A percentile compares a stretch with the other conserved stretches of the same genome.
Evolutionary conservation across 2,113 vertebrate species (phyloP).

Genomic region (Oryctolagus cuniculus): mOryCun1.1 NC_091433.1:182820501-182821000

Average conservation of each 20-base stretch:
- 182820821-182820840: background rate
- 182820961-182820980: background rate
- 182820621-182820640: background rate
- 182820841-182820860: too few species aligned
- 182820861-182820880: background rate
- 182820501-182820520: background rate
- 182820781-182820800: background rate
- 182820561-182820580: constrained; percentile 44
- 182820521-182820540: constrained; percentile 59
- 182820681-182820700: background rate
- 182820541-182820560: constrained; percentile 30
- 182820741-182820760: background rate
- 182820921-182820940: background rate
- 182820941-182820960: background rate
- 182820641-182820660: constrained; percentile 34
- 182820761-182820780: background rate
- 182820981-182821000: background rate
- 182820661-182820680: background rate
- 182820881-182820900: background rate
- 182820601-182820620: background rate
- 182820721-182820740: background rate
- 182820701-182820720: background rate
- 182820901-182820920: background rate
- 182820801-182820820: background rate
- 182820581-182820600: background rate